Evolutionary conservation across 2,888 invertebrate genomes (phyloP).

Genomic region (Laothoe populi): DNA sequence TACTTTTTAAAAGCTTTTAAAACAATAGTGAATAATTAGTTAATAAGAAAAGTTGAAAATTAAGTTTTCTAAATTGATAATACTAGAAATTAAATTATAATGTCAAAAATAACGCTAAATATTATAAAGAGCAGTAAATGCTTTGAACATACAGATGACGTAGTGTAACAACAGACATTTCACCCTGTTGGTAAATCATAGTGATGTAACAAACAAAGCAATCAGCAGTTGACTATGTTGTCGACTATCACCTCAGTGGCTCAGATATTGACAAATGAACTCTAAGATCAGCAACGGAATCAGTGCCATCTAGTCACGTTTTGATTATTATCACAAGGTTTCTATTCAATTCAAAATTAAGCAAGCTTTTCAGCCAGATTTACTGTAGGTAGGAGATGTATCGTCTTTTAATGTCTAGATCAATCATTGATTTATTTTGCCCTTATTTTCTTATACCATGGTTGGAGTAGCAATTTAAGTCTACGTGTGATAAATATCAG

Average conservation of each 20-base stretch:
- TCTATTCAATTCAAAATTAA: not conserved
- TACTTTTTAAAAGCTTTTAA: too few species aligned
- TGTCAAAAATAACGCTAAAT: not conserved
- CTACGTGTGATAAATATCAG: too few species aligned
- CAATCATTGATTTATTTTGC: too few species aligned
- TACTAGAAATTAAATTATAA: too few species aligned
- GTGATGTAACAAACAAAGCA: slow-evolving; percentile 1
- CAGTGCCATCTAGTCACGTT: not conserved
- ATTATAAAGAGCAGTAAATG: slow-evolving; percentile 1
- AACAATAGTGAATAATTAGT: too few species aligned
- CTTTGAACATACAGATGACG: not conserved
- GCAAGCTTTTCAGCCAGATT: not conserved
- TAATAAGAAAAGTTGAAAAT: too few species aligned
- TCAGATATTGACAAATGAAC: slow-evolving; percentile 5
- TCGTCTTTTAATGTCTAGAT: too few species aligned
- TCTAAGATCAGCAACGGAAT: slow-evolving; percentile 2
- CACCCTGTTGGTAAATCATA: slow-evolving; percentile 14
- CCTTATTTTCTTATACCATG: too few species aligned
- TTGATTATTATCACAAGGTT: not conserved
- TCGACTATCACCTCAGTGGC: not conserved
- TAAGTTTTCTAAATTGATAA: too few species aligned
- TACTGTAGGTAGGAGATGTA: not conserved
- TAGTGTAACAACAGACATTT: slow-evolving; percentile 11
- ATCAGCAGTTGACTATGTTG: not conserved
- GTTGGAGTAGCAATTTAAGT: too few species aligned